Conservation (phyloP, 2,888 invertebrate genomes). For the Cantharis rustica region DNA sequence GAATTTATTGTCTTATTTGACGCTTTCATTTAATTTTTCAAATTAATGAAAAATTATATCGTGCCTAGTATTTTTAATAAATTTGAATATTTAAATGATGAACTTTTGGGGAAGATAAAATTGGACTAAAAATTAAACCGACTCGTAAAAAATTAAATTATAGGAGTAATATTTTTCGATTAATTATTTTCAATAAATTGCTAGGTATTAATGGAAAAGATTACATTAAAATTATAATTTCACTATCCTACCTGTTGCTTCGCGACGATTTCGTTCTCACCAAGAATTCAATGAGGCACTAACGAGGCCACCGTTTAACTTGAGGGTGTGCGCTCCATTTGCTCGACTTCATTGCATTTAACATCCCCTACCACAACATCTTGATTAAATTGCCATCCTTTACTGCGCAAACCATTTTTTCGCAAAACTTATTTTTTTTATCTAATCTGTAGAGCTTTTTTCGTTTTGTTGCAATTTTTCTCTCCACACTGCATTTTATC, state of each 20-base stretch:
- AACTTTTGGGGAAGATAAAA: not conserved
- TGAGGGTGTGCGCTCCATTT: conserved; percentile 28
- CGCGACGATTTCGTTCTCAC: not conserved
- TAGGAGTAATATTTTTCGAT: too few species aligned
- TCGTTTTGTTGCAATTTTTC: not conserved
- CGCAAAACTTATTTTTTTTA: not conserved
- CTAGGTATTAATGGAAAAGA: not conserved
- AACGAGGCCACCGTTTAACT: conserved; percentile 34
- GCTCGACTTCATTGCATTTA: conserved; percentile 24
- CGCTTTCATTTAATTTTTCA: not conserved
- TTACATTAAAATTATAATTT: not conserved
- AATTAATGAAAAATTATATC: not conserved
- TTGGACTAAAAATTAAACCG: not conserved
- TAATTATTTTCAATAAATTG: not conserved
- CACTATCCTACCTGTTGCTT: conserved; percentile 38
- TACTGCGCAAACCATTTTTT: conserved; percentile 1
- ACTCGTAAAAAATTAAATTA: not conserved
- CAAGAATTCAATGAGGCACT: conserved; percentile 32
- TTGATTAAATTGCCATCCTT: conserved; percentile 28
- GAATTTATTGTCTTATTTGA: not conserved
- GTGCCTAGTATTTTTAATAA: not conserved
- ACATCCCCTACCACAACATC: conserved; percentile 25
- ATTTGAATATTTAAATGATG: not conserved
- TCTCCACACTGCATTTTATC: not conserved
- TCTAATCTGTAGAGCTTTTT: not conserved